A percentile compares a stretch with the other conserved stretches of the same genome.
Conservation (phyloP, 2,888 invertebrate species). For the Gymnoscelis rufifasciata region DNA sequence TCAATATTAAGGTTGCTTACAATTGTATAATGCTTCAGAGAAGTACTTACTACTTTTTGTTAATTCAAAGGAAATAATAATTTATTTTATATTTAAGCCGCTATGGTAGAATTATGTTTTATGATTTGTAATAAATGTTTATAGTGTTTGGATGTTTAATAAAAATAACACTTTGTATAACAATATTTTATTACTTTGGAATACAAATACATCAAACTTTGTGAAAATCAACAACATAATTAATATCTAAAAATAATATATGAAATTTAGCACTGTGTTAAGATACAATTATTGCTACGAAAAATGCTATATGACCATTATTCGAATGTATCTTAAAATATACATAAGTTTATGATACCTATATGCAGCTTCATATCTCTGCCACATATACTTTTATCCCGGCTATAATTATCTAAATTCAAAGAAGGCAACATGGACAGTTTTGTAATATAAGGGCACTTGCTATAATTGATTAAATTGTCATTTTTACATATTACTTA, state of each 20-base stretch:
- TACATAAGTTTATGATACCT: too few species aligned
- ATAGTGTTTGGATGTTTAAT: slow-evolving; percentile 28
- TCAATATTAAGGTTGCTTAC: too few species aligned
- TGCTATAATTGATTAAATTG: slow-evolving; percentile 5
- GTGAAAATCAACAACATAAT: slow-evolving; percentile 13
- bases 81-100: slow-evolving; percentile 14
- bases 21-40: too few species aligned
- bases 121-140: slow-evolving; percentile 30
- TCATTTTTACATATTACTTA: background rate
- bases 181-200: slow-evolving; percentile 32
- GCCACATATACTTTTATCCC: slow-evolving; percentile 2
- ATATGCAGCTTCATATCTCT: too few species aligned
- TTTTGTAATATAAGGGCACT: slow-evolving; percentile 11
- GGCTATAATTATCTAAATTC: slow-evolving; percentile 2
- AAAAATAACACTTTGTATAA: slow-evolving; percentile 19
- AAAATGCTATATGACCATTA: background rate
- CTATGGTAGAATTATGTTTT: slow-evolving; percentile 8
- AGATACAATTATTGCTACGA: background rate
- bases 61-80: slow-evolving; percentile 19
- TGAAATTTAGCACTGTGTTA: background rate
- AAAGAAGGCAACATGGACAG: slow-evolving; percentile 8
- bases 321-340: background rate
- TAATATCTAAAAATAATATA: slow-evolving; percentile 4
- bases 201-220: slow-evolving; percentile 28
- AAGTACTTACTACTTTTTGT: too few species aligned